Evolutionary conservation across 2,797 vertebrate genomes (phyloP), one percentile per base, ranked within the genome.

Genomic region (Sebastes hopkinsi): DNA sequence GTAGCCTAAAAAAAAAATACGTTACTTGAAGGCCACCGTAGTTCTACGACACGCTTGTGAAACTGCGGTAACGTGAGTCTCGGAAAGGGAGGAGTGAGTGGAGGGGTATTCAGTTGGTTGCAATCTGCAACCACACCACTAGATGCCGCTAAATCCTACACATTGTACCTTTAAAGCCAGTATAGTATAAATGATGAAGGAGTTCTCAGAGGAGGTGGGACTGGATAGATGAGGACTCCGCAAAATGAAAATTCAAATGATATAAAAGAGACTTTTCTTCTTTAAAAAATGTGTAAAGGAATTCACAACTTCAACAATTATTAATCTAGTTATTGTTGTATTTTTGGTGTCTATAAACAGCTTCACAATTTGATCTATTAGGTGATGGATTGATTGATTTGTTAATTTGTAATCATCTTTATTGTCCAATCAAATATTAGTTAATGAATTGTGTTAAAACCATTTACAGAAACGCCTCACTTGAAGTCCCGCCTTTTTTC

Each of bases 221-320:
- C 46, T 70, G 74, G 71, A 78, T 58, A 27, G 55, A 80, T 22
- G 18, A 81, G 61, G 72, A 6, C 42, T 75, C 16, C 42, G 0
- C 42, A 52, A 52, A 77, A 85, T 84, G 67, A 56, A 71, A 73
- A 70, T 75, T 69, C 71, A 16, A 66, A 81, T 76, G 2, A 73
- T 76, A 64, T 25, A 60, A 80, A 64, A 27, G 8, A 74, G 54
- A 13, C 30, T 65, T 67, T 69, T 36, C 14, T 69, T 42, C 14
- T 56, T 22, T 12, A 75, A 68, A 72, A 64, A 42, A 27, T 22
- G 16, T 14, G 2, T 64, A 65, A 66, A 70, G 3, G 50, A 34
- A 70, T 12, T 61, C 16, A 6, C 7, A 16, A 27, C 14, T n/a
- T 18, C 14, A 16, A 18, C 25, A 13, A 50, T 38, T 38, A 14